Base-by-base conservation (phyloP, 1,140 invertebrate species). In the Sitobion miscanthi region DNA sequence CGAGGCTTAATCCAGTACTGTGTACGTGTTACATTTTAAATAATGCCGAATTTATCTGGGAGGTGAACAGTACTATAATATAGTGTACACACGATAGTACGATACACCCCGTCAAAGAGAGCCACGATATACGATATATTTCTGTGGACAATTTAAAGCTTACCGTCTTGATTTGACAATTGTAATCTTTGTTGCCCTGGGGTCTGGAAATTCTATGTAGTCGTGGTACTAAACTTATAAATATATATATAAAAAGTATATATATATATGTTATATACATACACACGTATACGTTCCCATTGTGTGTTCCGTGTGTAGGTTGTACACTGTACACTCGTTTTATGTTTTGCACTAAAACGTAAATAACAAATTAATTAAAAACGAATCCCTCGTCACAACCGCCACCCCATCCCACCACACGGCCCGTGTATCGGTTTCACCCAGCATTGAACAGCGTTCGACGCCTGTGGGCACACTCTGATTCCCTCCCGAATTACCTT, bases 341-440 rank as follows among this genome's bases (percentile, higher is more conserved):
- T 52, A 52, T 35, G 87, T 35, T 52, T 52, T 35, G 30, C 87
- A 49, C 30, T 88, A 52, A 52, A 52, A 52, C 49, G 87, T 88
- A 52, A 88, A 88, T 52, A 88, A 88, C 87, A 52, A 88, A 88
- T 88, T 88, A 88, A 88, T 88, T 88, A 88, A 88, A 88, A 49
- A 88, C n/a, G 49, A 52, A 88, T 88, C 30, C 47, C 47, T 88
- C n/a, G 62, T 77, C 62, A 69, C 62, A 69, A 30, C 62, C 11
- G 9, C 9, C 25, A 69, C 62, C n/a, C n/a, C 62, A n/a, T 77
- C 30, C 45, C 42, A 47, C 45, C 85, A 77, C 62, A 77, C 30
- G 21, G 14, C 30, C n/a, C 5, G n/a, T 77, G 30, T 77, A 77
- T 77, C n/a, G 30, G 62, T 77, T 77, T 77, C 62, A 77, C 62